Percentiles rank a stretch among this genome's conserved stretches.
Evolutionary conservation across 2,888 invertebrate genomes (phyloP).

Genomic region (Erannis defoliaria): DNA sequence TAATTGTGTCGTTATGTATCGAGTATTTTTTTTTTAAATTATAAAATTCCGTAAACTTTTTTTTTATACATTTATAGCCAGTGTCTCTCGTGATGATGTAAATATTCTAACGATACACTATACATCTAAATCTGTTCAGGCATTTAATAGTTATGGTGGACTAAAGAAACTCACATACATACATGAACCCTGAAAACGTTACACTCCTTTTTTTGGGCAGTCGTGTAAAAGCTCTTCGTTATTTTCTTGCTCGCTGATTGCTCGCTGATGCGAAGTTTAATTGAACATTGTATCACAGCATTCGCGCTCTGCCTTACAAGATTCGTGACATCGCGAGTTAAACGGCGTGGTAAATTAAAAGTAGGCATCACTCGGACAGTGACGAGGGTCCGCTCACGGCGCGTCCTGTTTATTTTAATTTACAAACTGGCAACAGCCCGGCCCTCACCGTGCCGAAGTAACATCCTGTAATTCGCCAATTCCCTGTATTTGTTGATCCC

Average conservation of each 20-base stretch:
- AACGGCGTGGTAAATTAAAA: slow-evolving; percentile 72
- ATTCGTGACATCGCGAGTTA: slow-evolving; percentile 58
- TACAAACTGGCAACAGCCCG: slow-evolving; percentile 44
- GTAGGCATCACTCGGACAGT: slow-evolving; percentile 64
- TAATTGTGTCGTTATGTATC: no score
- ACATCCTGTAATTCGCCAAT: slow-evolving; percentile 39
- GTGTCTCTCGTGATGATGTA: no score
- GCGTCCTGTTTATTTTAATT: slow-evolving; percentile 54
- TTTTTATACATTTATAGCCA: no score
- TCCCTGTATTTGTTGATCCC: slow-evolving; percentile 53
- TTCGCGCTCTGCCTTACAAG: slow-evolving; percentile 42
- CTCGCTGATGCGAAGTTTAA: slow-evolving; percentile 47
- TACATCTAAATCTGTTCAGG: no score
- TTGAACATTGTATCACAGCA: slow-evolving; percentile 47
- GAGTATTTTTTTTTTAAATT: no score
- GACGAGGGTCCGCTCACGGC: slow-evolving; percentile 58
- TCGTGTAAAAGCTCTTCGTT: slow-evolving; percentile 9
- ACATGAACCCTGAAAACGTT: no score
- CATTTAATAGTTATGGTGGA: no score
- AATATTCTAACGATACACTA: no score
- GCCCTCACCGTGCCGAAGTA: slow-evolving; percentile 37
- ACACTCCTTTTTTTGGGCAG: no score
- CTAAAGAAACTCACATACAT: no score
- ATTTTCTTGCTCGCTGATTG: slow-evolving; percentile 34
- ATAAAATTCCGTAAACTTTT: no score